These are phyloP conservation scores for Sebastes paucispinis DNA, from an alignment of 2,797 vertebrate genomes.

Conservation along the genomic window DNA sequence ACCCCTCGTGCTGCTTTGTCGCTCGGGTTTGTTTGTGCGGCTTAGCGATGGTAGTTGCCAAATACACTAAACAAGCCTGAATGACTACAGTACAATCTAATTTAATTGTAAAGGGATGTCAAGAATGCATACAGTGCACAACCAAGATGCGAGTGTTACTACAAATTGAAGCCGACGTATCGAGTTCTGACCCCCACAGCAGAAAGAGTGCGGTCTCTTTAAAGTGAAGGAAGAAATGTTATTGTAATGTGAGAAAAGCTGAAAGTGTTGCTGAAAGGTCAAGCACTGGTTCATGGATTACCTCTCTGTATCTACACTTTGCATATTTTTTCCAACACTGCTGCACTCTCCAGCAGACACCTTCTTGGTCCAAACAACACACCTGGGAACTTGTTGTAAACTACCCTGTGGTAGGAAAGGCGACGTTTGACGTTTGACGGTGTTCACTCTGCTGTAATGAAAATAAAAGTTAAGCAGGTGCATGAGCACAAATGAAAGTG, in stretches of 20 bases:
- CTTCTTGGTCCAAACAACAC: conserved; percentile 23
- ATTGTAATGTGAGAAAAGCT: conserved; percentile 24
- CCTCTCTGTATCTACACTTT: background rate
- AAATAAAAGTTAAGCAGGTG: conserved; percentile 54
- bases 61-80: conserved; percentile 42
- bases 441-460: conserved; percentile 2
- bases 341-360: background rate
- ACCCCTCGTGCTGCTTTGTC: conserved; percentile 54
- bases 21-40: conserved; percentile 48
- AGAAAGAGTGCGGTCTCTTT: background rate
- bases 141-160: background rate
- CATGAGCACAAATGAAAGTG: conserved; percentile 54
- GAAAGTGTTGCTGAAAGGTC: conserved; percentile 21
- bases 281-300: background rate
- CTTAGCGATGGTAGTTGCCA: conserved; percentile 49
- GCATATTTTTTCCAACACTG: background rate
- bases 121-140: conserved; percentile 1
- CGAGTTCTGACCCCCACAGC: background rate
- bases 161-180: conserved; percentile 6
- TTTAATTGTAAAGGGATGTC: conserved; percentile 34
- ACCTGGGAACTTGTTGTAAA: background rate
- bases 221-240: background rate
- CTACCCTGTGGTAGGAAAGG: background rate
- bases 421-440: background rate
- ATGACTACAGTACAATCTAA: conserved; percentile 1